Base-by-base conservation (phyloP, 2,888 invertebrate species). In the Globia sparganii region DNA sequence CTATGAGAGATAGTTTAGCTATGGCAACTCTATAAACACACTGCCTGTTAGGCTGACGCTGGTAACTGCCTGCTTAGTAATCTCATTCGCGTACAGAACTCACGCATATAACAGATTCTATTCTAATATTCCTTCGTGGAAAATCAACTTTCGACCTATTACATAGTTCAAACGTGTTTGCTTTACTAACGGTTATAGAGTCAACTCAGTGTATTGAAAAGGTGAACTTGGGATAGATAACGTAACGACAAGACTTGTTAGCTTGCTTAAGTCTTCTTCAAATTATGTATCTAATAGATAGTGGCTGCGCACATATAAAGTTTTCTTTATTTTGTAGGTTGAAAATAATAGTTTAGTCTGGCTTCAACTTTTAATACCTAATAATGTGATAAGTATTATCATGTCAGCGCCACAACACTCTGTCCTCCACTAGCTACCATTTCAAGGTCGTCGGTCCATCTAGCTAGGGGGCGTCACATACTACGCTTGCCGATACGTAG, bases 111-210 rank as follows among this genome's bases (percentile, higher is more conserved):
- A 34, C 21, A 53, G 5, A 43, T 34, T 65, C 40, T 2, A 68
- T 68, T 49, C 13, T 13, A 65, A 43, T 81, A 76, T 76, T 75
- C 5, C 9, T 34, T 40, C 9, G 4, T 34, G 25, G 46, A 67
- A 75, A 18, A 75, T 81, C n/a, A 37, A 46, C 46, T 34, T 53
- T 43, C n/a, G 40, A 75, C 64, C 49, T 43, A 58, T 43, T 49
- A 28, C 59, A 1, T 58, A 25, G 40, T 43, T 68, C 6, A 81
- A 75, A 64, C 18, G 49, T 53, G 64, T 81, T 75, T 75, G 40
- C 9, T 28, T 64, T 68, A 58, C 58, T 34, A 58, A 68, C 53
- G 40, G 25, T 28, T 25, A 66, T 15, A 66, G 28, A 56, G n/a
- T 72, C n/a, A n/a, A 69, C 28, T 70, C 3, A 49, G 28, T 67